A percentile compares a stretch with the other conserved stretches of the same genome.
Evolutionary conservation across 2,113 vertebrate species (phyloP).

Genomic region (Pollimyrus isidori): DNA sequence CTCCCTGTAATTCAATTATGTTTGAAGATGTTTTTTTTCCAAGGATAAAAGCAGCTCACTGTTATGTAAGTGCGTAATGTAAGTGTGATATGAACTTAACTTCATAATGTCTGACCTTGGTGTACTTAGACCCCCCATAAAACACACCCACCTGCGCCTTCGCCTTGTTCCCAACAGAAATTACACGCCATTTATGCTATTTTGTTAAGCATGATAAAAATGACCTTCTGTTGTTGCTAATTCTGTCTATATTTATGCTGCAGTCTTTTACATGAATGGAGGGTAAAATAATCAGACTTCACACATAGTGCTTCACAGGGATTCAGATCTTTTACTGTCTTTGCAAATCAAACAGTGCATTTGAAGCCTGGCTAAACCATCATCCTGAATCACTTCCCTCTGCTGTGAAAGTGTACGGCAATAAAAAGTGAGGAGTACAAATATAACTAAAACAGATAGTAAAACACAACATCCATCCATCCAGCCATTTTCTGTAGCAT

Average conservation of each 20-base stretch:
- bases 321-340: neutral
- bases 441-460: neutral
- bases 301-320: neutral
- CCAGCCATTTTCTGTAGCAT: neutral
- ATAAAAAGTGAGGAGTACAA: neutral
- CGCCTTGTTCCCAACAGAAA: neutral
- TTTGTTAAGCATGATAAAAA: conserved; percentile 4
- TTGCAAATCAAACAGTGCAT: neutral
- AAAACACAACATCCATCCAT: neutral
- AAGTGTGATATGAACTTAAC: conserved; percentile 8
- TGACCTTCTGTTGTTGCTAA: neutral
- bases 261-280: neutral
- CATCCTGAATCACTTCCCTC: neutral
- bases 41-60: conserved; percentile 14
- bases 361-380: neutral
- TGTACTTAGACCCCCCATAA: neutral
- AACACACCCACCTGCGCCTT: neutral
- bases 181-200: neutral
- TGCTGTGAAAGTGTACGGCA: neutral
- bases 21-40: neutral
- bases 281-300: neutral
- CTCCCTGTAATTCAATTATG: conserved; percentile 4
- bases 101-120: conserved; percentile 13
- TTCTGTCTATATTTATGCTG: neutral
- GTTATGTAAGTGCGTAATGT: conserved; percentile 5